Percentiles rank a stretch among this genome's conserved stretches.
These are phyloP conservation scores for Cardiocondyla obscurior DNA, from an alignment of 1,140 invertebrate species.

Conservation along the genomic window DNA sequence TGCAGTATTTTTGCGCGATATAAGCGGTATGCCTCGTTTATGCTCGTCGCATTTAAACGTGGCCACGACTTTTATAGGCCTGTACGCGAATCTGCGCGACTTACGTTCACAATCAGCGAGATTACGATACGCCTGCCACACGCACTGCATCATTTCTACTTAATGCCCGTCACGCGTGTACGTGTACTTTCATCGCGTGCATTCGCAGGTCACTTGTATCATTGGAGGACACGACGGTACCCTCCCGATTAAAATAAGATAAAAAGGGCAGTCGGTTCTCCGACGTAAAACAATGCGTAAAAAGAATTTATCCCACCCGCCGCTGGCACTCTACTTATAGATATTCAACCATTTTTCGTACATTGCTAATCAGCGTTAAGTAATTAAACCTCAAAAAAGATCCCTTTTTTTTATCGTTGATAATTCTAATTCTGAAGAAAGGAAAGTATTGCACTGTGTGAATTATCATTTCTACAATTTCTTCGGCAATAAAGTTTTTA, in stretches of 20 bases:
- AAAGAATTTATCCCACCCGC: background rate
- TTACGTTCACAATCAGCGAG: too few relatives aligned
- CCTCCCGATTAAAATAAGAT: background rate
- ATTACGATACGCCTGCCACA: constrained; percentile 47
- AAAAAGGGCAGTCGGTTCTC: background rate
- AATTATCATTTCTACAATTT: background rate
- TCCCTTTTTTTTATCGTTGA: background rate
- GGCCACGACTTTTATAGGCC: constrained; percentile 67
- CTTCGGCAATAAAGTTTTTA: background rate
- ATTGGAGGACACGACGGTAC: background rate
- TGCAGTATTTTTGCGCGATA: constrained; percentile 64
- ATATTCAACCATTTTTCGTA: too few relatives aligned
- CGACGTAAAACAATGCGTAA: background rate
- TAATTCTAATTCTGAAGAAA: background rate
- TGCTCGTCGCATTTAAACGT: constrained; percentile 62
- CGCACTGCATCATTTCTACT: constrained; percentile 24
- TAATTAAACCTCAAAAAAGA: background rate
- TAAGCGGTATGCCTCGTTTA: constrained; percentile 66
- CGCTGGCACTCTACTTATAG: background rate
- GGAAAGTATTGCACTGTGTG: background rate
- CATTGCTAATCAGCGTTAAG: background rate
- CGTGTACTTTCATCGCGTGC: background rate
- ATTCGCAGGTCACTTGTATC: background rate
- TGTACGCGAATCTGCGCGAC: constrained; percentile 57
- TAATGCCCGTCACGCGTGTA: constrained; percentile 1